Evolutionary conservation across 1,140 invertebrate genomes (phyloP).

Genomic region (Sarcophaga peregrina): DNA sequence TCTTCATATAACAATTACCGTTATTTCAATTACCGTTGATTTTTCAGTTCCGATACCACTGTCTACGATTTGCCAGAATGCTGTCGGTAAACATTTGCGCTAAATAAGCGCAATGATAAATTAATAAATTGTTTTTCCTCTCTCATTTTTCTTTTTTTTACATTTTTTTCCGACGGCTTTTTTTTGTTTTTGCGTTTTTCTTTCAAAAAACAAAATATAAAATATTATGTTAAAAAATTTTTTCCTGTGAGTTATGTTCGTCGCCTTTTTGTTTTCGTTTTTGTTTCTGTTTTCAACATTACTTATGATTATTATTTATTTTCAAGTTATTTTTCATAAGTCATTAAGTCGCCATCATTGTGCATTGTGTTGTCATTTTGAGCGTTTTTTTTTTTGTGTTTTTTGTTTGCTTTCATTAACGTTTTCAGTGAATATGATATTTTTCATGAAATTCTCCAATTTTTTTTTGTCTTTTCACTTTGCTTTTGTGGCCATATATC

Average conservation of each 20-base stretch:
- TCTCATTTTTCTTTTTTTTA: constrained; percentile 24
- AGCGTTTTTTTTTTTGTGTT: constrained; percentile 48
- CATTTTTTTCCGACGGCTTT: not conserved
- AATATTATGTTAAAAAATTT: not conserved
- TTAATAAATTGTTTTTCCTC: constrained; percentile 52
- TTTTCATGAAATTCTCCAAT: not conserved
- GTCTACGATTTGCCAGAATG: not conserved
- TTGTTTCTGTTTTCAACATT: not conserved
- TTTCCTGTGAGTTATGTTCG: not conserved
- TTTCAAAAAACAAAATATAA: not conserved
- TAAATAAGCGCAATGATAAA: constrained; percentile 55
- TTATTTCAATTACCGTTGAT: too few relatives aligned
- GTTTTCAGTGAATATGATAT: constrained; percentile 18
- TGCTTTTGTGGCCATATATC: constrained; percentile 52
- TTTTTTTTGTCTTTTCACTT: constrained; percentile 20
- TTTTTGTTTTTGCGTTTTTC: not conserved
- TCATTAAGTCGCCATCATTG: constrained; percentile 40
- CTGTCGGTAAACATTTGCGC: constrained; percentile 43
- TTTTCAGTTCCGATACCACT: not conserved
- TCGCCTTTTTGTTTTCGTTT: constrained; percentile 5
- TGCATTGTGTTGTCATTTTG: constrained; percentile 35
- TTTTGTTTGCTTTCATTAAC: not conserved
- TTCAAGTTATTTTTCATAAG: constrained; percentile 44
- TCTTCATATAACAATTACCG: too few relatives aligned
- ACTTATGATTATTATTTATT: constrained; percentile 38